Base-by-base conservation (phyloP, 2,888 invertebrate species). In the Eulithis testata region DNA sequence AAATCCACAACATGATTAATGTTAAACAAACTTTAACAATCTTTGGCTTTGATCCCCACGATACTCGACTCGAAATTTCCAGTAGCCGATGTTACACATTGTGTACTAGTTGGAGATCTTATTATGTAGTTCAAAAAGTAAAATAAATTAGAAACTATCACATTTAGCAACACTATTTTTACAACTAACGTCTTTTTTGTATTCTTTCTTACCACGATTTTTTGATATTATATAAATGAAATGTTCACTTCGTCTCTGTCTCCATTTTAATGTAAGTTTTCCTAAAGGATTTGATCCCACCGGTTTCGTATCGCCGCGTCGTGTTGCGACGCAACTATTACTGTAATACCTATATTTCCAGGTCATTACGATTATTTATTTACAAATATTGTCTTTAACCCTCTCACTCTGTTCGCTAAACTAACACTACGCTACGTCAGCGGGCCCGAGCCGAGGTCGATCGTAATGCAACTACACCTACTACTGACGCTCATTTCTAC, bases 11-110 rank as follows among this genome's bases (percentile, higher is more conserved):
- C 91, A 91, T 90, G 83, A 89, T 88, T 88, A 91, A 88, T 89
- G 92, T 91, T 86, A 91, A 93, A 91, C 89, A 93, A 91, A 91
- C 87, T 88, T 94, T 94, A 95, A 96, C 95, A 95, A 95, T 95
- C 96, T 96, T 96, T 96, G 96, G 96, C 95, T 95, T 96, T 96
- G 96, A 95, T 96, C 96, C 96, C 96, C 95, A 94, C 87, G 85
- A 86, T 83, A 85, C 78, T 84, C 87, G 87, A 89, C 88, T 86
- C 84, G 78, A 84, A 80, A 81, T 85, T 86, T 84, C 80, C 79
- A 83, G 82, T 78, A 84, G 89, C 90, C 88, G 88, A 88, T 88
- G 85, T 78, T 57, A 84, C 83, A 87, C 83, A 85, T 82, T 82
- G 86, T 85, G 85, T 83, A 85, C 84, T 84, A 81, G 83, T 85